Percentiles rank a stretch among this genome's conserved stretches.
Evolutionary conservation across 2,888 invertebrate species (phyloP).

Genomic region (Mellilla xanthometata): DNA sequence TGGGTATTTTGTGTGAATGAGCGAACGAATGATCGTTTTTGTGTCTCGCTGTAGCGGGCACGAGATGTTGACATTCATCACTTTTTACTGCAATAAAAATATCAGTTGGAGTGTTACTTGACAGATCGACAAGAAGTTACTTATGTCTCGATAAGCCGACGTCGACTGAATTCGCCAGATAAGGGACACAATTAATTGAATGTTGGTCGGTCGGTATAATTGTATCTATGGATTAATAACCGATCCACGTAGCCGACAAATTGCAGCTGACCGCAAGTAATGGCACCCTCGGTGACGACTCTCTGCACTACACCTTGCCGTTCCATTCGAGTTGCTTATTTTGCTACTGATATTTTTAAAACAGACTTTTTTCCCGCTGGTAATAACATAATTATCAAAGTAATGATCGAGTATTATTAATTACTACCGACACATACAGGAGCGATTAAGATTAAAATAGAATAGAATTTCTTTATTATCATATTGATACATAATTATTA

Average conservation of each 20-base stretch:
- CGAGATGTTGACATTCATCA: slow-evolving; percentile 44
- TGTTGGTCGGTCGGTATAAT: slow-evolving; percentile 54
- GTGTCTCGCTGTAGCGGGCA: slow-evolving; percentile 34
- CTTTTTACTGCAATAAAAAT: slow-evolving; percentile 60
- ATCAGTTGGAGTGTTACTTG: slow-evolving; percentile 44
- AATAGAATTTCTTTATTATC: no score
- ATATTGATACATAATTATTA: no score
- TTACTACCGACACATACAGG: no score
- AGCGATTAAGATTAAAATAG: no score
- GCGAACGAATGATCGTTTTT: slow-evolving; percentile 40
- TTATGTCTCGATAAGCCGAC: slow-evolving; percentile 49
- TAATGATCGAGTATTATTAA: no score
- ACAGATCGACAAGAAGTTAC: slow-evolving; percentile 47
- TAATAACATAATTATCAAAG: not conserved
- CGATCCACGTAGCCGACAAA: slow-evolving; percentile 72
- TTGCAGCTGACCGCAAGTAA: slow-evolving; percentile 57
- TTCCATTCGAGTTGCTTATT: slow-evolving; percentile 11
- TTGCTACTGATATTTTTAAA: not conserved
- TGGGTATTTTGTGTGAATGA: slow-evolving; percentile 44
- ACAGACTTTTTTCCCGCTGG: not conserved
- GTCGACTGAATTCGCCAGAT: slow-evolving; percentile 57
- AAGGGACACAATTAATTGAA: slow-evolving; percentile 69
- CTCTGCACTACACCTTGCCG: slow-evolving; percentile 27
- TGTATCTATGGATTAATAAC: slow-evolving; percentile 69
- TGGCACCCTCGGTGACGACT: slow-evolving; percentile 47